phyloP scores from a whole-genome alignment of 2,888 invertebrate species.

The Mesochorus sp. region DNA sequence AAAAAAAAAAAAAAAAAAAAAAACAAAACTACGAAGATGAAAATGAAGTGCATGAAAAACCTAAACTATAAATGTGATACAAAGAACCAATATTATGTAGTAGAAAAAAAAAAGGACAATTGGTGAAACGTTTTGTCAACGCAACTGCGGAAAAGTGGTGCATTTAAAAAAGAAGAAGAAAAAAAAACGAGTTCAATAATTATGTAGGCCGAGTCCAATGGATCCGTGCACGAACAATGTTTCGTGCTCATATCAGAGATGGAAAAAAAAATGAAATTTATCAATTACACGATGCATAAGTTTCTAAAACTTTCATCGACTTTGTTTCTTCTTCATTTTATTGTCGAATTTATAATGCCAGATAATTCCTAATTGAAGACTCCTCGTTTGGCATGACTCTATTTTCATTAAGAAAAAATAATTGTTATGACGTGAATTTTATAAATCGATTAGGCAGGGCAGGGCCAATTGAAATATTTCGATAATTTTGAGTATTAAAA shows the following conservation, averaged over 20 bases:
- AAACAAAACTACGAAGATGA: conserved; percentile 4
- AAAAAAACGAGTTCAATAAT: neutral
- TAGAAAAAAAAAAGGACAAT: conserved; percentile 1
- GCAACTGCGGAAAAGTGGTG: neutral
- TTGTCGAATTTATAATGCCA: neutral
- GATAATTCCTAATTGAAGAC: too few species aligned
- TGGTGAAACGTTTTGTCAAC: neutral
- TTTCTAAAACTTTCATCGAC: neutral
- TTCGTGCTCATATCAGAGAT: neutral
- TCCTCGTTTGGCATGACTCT: too few species aligned
- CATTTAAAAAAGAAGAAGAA: neutral
- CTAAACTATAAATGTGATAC: conserved; percentile 53
- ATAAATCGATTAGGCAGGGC: too few species aligned
- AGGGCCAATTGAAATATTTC: too few species aligned
- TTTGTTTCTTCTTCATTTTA: neutral
- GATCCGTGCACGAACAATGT: conserved; percentile 6
- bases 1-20: neutral
- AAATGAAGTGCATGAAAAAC: neutral
- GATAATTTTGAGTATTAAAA: too few species aligned
- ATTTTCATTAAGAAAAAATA: too few species aligned
- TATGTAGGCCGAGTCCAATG: neutral
- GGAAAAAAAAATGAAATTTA: neutral
- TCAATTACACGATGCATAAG: neutral
- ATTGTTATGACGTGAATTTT: too few species aligned
- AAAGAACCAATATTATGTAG: conserved; percentile 41